Base-by-base conservation (phyloP, 2,113 vertebrate species). In the Talpa occidentalis region DNA sequence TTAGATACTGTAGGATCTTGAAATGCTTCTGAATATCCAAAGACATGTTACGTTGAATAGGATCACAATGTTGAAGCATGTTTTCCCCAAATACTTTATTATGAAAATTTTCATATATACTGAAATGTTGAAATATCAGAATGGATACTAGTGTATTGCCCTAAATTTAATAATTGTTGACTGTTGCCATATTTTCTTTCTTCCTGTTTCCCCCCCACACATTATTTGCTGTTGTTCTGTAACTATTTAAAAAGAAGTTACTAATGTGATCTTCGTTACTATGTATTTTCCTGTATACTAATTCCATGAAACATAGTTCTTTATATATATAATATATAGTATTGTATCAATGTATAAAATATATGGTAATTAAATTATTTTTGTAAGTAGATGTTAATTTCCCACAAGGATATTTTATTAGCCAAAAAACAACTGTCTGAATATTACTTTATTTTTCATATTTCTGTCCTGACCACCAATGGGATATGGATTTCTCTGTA, bases 351-450 rank as follows among this genome's bases (percentile, higher is more conserved):
- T 37, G 52, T 52, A 22, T 56, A 93, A 84, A 93, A 95, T 59
- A 74, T 17, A 81, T 54, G 44, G 37, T 60, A 73, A 49, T 10
- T 88, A 93, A 73, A 35, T 47, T 62, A 44, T 69, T 78, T 78
- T 95, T 66, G 78, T 15, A 90, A 90, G 69, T 90, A 76, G 42
- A 52, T 78, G 21, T 70, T 93, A 84, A 88, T 76, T 78, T 88
- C 5, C 60, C 47, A 72, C 2, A 77, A n/a, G 6, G 30, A 72
- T 80, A 84, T 70, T 92, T 73, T 89, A 28, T 72, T 84, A 88
- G 30, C 30, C 21, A 74, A 84, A 94, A 88, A 47, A 59, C 0
- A 90, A 47, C 47, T 47, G 2, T 69, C 72, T 76, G 85, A 85
- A 84, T 4, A 15, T 40, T 7, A 73, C 2, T 32, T 40, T 7